Percentiles rank a stretch among this genome's conserved stretches.
Conservation (phyloP, 2,113 vertebrate genomes). For the Dipodomys ordii region DNA sequence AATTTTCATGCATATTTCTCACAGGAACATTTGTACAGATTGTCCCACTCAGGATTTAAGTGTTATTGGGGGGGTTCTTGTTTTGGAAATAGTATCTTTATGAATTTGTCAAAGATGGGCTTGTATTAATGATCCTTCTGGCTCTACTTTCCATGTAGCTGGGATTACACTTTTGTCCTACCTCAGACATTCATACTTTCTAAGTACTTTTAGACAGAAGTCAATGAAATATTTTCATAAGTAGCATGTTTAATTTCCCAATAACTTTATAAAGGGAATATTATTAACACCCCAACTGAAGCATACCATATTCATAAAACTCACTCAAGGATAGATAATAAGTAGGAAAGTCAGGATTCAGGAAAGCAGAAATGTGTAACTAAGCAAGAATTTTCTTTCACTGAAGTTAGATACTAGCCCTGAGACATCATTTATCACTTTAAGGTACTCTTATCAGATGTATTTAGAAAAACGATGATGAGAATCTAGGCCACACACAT, state of each 20-base stretch:
- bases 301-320: neutral
- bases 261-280: neutral
- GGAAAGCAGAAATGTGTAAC: neutral
- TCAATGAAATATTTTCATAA: neutral
- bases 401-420: neutral
- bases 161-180: too few relatives aligned
- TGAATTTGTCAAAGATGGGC: too few relatives aligned
- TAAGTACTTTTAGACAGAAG: neutral
- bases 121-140: too few relatives aligned
- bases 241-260: neutral
- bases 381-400: neutral
- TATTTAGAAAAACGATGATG: neutral
- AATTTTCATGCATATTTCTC: accelerated
- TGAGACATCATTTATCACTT: neutral
- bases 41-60: neutral
- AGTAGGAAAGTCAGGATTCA: neutral
- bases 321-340: neutral
- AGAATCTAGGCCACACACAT: neutral
- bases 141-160: too few relatives aligned
- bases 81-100: too few relatives aligned
- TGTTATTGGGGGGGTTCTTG: neutral
- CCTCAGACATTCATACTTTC: neutral
- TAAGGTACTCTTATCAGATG: neutral
- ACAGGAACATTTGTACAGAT: neutral
- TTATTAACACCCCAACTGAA: neutral